Percentiles rank a stretch among this genome's conserved stretches.
phyloP scores from a whole-genome alignment of 2,113 vertebrate species.

The Elanus axillaris region DNA sequence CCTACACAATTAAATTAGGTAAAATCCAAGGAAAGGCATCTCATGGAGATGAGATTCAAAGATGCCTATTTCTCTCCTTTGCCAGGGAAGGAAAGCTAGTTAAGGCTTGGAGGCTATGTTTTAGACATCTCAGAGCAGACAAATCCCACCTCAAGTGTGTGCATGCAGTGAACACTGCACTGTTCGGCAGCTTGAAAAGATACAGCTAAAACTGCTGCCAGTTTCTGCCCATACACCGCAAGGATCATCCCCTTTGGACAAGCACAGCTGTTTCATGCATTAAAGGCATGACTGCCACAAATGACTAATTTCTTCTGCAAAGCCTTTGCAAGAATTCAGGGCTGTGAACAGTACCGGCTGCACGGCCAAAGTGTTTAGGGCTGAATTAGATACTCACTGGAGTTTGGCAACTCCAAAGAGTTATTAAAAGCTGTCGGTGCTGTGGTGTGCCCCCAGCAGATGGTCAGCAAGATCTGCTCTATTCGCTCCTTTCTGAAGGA shows the following conservation, averaged over 20 bases:
- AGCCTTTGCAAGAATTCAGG: background rate
- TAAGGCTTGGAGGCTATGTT: background rate
- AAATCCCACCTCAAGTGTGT: background rate
- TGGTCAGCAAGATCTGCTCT: background rate
- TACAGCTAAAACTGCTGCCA: background rate
- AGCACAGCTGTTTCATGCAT: background rate
- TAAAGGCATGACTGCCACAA: background rate
- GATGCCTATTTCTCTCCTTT: background rate
- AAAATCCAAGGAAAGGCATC: background rate
- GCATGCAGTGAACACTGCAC: background rate
- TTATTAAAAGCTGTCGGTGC: background rate
- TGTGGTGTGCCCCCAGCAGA: background rate
- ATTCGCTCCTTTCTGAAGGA: background rate
- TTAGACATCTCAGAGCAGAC: background rate
- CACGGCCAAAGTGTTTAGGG: background rate
- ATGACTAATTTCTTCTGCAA: background rate
- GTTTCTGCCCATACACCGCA: rapidly evolving
- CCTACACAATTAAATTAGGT: background rate
- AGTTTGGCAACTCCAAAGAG: background rate
- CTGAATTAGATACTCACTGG: background rate
- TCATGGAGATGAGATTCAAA: background rate
- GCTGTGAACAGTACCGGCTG: background rate
- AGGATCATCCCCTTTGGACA: background rate
- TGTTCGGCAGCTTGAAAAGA: background rate
- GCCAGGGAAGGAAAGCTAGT: background rate